These are phyloP conservation scores for Sciurus vulgaris DNA, from an alignment of 2,797 vertebrate species.

Conservation along the genomic window DNA sequence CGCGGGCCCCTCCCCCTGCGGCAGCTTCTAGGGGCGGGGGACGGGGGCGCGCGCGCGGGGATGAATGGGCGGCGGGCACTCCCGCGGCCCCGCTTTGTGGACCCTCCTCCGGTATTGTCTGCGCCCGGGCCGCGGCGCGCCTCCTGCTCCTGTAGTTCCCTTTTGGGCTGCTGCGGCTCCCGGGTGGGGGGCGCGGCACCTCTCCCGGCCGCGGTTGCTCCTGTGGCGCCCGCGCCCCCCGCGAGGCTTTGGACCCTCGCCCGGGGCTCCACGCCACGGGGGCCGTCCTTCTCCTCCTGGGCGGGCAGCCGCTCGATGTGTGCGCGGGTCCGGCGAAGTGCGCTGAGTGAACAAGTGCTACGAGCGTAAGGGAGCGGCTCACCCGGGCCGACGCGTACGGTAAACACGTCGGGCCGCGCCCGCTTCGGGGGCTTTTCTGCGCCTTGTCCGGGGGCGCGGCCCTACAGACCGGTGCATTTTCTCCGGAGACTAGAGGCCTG, in stretches of 20 bases:
- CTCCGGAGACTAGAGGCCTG: neutral
- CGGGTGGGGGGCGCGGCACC: neutral
- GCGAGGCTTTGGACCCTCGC: neutral
- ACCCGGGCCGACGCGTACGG: neutral
- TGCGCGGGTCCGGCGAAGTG: neutral
- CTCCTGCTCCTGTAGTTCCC: no score
- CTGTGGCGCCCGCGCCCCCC: accelerated
- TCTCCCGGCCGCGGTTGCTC: neutral
- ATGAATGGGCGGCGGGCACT: neutral
- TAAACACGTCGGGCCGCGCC: slow-evolving; percentile 5
- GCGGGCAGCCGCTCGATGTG: neutral
- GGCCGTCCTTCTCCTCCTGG: neutral
- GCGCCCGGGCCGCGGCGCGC: neutral
- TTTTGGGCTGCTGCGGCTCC: neutral
- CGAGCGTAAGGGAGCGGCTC: slow-evolving; percentile 22
- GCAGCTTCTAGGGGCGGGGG: neutral
- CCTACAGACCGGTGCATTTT: neutral
- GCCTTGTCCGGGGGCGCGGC: neutral
- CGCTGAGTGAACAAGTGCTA: neutral
- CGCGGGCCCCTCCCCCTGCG: neutral
- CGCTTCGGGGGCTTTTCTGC: neutral
- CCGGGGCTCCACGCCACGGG: neutral
- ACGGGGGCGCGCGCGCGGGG: neutral
- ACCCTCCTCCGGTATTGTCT: neutral
- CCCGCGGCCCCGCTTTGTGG: neutral